Percentiles rank a stretch among this genome's conserved stretches.
phyloP scores from a whole-genome alignment of 1,140 invertebrate genomes.

The Mycetomoellerius zeteki region DNA sequence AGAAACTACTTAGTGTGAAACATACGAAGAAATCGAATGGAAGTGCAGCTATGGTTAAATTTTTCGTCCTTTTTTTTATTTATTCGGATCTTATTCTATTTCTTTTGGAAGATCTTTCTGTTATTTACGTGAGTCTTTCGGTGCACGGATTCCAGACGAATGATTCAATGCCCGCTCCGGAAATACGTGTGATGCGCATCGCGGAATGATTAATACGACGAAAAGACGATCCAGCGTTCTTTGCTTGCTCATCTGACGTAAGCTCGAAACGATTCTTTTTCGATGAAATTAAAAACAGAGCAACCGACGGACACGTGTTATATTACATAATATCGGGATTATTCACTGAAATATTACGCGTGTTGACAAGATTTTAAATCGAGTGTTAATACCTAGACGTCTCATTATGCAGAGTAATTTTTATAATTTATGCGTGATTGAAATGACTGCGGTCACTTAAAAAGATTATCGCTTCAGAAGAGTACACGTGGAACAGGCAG shows the following conservation, averaged over 20 bases:
- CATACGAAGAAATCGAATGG: background rate
- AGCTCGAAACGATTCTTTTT: constrained; percentile 24
- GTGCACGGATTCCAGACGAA: constrained; percentile 49
- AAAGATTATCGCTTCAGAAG: constrained; percentile 15
- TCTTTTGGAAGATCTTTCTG: background rate
- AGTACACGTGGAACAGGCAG: constrained; percentile 23
- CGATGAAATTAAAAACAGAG: constrained; percentile 34
- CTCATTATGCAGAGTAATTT: constrained; percentile 28
- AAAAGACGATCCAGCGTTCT: constrained; percentile 22
- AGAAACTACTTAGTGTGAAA: background rate
- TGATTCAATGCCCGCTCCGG: constrained; percentile 51
- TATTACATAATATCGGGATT: constrained; percentile 34
- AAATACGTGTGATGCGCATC: constrained; percentile 48
- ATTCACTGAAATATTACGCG: constrained; percentile 17
- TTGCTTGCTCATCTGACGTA: constrained; percentile 43
- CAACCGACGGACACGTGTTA: background rate
- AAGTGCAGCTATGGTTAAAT: background rate
- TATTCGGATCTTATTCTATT: background rate
- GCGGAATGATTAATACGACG: constrained; percentile 41
- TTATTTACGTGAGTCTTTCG: constrained; percentile 28
- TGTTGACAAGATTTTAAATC: background rate
- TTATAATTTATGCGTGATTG: constrained; percentile 36
- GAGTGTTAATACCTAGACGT: constrained; percentile 5
- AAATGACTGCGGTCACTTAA: constrained; percentile 13
- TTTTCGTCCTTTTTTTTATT: background rate